These are phyloP conservation scores for Synergus gifuensis DNA, from an alignment of 2,888 invertebrate species.

Conservation along the genomic window DNA sequence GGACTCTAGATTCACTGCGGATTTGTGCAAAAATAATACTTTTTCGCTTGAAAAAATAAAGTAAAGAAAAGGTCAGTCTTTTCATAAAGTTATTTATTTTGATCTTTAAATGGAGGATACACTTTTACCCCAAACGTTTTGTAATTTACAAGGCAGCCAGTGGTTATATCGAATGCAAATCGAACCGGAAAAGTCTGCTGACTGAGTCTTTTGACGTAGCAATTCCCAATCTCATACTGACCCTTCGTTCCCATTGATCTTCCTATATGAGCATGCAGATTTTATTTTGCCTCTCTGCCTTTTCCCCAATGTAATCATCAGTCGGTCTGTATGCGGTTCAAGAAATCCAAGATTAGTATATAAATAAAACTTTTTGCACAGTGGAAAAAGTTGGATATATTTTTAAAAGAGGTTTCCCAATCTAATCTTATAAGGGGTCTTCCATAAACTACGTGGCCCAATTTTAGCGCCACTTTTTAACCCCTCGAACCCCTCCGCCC, in stretches of 20 bases:
- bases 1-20: not conserved
- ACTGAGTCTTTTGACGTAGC: not conserved
- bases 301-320: not conserved
- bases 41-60: too few species aligned
- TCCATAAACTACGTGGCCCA: too few species aligned
- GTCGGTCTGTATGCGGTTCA: not conserved
- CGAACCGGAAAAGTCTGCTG: slow-evolving; percentile 1
- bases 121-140: not conserved
- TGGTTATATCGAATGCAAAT: slow-evolving; percentile 2
- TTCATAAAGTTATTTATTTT: not conserved
- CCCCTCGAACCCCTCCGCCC: too few species aligned
- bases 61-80: not conserved
- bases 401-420: not conserved
- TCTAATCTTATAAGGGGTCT: too few species aligned
- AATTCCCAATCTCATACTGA: slow-evolving; percentile 1
- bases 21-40: too few species aligned
- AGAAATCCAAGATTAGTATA: not conserved
- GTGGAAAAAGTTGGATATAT: not conserved
- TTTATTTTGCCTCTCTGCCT: not conserved
- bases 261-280: slow-evolving; percentile 7
- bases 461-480: too few species aligned
- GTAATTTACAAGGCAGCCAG: not conserved
- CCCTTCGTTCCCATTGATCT: not conserved
- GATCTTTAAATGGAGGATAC: not conserved
- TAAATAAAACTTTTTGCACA: not conserved